Conservation (phyloP, 2,888 invertebrate species). For the Chrysopilus asiliformis region DNA sequence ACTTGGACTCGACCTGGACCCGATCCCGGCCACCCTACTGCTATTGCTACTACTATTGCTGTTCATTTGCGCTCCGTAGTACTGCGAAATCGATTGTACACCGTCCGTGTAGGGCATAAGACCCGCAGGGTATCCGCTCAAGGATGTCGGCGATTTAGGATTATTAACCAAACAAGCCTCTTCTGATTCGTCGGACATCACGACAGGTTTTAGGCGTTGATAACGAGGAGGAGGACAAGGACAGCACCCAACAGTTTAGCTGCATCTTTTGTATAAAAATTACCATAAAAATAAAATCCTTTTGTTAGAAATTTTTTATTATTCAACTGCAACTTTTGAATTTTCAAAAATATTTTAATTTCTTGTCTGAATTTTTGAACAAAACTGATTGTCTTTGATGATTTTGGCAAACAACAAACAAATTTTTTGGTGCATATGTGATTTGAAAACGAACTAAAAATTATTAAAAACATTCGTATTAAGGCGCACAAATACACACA, state of each 20-base stretch:
- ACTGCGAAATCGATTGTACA: slow-evolving; percentile 11
- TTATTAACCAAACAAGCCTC: slow-evolving; percentile 47
- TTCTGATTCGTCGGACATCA: slow-evolving; percentile 31
- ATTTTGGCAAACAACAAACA: too few relatives aligned
- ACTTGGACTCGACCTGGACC: slow-evolving; percentile 7
- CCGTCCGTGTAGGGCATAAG: slow-evolving; percentile 18
- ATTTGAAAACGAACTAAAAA: too few relatives aligned
- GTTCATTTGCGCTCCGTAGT: slow-evolving; percentile 15
- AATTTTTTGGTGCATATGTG: too few relatives aligned
- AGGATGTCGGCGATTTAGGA: slow-evolving; percentile 34
- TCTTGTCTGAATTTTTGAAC: too few relatives aligned
- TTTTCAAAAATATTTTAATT: too few relatives aligned
- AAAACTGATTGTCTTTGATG: too few relatives aligned
- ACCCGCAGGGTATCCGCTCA: slow-evolving; percentile 11
- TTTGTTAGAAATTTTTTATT: background rate
- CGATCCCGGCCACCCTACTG: slow-evolving; percentile 1
- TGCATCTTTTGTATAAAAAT: too few relatives aligned
- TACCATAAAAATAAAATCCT: too few relatives aligned
- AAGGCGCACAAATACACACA: too few relatives aligned
- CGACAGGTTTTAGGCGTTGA: slow-evolving; percentile 3
- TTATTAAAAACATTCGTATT: too few relatives aligned
- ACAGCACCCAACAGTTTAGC: background rate
- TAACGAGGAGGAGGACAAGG: background rate
- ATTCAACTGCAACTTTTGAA: background rate
- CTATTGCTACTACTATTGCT: too few relatives aligned